These are phyloP conservation scores for Azorinus chamasolen DNA, from an alignment of 2,888 invertebrate species.

Conservation along the genomic window DNA sequence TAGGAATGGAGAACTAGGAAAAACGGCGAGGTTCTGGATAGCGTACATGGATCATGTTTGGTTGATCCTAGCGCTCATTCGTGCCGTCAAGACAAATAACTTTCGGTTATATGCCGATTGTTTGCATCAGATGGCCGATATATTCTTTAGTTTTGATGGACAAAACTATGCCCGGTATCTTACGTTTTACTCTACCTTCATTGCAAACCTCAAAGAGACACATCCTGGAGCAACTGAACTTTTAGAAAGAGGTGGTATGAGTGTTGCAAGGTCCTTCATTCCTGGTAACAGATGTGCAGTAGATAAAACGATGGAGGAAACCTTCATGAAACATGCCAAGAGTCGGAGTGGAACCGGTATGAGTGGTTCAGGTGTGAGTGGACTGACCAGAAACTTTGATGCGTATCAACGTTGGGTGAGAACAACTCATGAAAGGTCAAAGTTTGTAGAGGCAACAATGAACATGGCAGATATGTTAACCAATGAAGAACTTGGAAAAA, in stretches of 20 bases:
- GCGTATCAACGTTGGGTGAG: constrained; percentile 59
- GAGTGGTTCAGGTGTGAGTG: too few relatives aligned
- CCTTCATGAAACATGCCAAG: too few relatives aligned
- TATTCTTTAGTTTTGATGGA: constrained; percentile 5
- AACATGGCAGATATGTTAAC: too few relatives aligned
- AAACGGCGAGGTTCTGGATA: constrained; percentile 1
- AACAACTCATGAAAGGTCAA: constrained; percentile 35
- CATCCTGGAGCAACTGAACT: constrained; percentile 57
- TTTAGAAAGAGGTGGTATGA: constrained; percentile 53
- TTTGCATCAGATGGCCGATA: constrained; percentile 1
- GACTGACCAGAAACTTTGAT: too few relatives aligned
- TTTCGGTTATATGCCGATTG: constrained; percentile 1
- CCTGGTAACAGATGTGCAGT: constrained; percentile 65
- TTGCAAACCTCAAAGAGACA: too few relatives aligned
- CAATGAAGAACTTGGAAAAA: constrained; percentile 29
- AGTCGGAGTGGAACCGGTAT: too few relatives aligned
- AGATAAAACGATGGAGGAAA: too few relatives aligned
- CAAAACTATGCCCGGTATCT: too few relatives aligned
- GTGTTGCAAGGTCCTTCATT: constrained; percentile 63
- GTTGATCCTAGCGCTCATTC: background rate
- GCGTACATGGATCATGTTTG: too few relatives aligned
- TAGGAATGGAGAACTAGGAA: background rate
- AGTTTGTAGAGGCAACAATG: constrained; percentile 33
- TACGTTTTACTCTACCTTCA: too few relatives aligned
- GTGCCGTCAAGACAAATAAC: background rate